Percentiles rank a stretch among this genome's conserved stretches.
These are phyloP conservation scores for Enteromius radiatus DNA, from an alignment of 2,797 vertebrate genomes.

Conservation along the genomic window DNA sequence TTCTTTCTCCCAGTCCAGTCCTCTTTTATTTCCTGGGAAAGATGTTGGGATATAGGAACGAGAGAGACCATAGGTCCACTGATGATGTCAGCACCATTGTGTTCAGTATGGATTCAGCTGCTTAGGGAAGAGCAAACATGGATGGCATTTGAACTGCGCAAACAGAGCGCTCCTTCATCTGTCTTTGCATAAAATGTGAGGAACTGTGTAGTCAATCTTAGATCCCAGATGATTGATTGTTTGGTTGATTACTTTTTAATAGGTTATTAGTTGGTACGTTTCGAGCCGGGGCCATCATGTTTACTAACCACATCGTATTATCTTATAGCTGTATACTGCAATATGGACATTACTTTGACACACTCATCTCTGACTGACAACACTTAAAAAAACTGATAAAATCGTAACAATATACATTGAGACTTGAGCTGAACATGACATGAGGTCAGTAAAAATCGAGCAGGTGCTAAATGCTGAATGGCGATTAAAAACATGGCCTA, in stretches of 20 bases:
- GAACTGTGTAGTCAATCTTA: constrained; percentile 12
- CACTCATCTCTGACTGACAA: constrained; percentile 1
- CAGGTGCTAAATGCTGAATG: constrained; percentile 44
- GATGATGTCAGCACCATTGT: constrained; percentile 34
- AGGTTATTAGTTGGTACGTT: not conserved
- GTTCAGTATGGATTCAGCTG: constrained; percentile 57
- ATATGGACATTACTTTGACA: not conserved
- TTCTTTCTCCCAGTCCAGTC: not conserved
- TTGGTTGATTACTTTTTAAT: constrained; percentile 28
- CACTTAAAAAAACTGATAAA: not conserved
- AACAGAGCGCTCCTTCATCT: constrained; percentile 42
- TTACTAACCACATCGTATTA: not conserved
- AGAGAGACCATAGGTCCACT: not conserved
- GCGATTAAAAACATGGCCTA: constrained; percentile 22
- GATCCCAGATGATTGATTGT: constrained; percentile 22
- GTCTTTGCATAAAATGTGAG: constrained; percentile 23
- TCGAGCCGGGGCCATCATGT: not conserved
- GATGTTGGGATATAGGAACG: constrained; percentile 7
- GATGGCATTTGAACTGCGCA: constrained; percentile 51
- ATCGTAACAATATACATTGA: not conserved
- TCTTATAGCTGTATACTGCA: not conserved
- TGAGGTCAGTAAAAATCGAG: constrained; percentile 15
- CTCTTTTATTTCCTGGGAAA: constrained; percentile 15
- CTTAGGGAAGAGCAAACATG: constrained; percentile 42
- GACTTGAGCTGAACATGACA: not conserved